phyloP scores from a whole-genome alignment of 1,140 invertebrate genomes.

The Drosophila teissieri region DNA sequence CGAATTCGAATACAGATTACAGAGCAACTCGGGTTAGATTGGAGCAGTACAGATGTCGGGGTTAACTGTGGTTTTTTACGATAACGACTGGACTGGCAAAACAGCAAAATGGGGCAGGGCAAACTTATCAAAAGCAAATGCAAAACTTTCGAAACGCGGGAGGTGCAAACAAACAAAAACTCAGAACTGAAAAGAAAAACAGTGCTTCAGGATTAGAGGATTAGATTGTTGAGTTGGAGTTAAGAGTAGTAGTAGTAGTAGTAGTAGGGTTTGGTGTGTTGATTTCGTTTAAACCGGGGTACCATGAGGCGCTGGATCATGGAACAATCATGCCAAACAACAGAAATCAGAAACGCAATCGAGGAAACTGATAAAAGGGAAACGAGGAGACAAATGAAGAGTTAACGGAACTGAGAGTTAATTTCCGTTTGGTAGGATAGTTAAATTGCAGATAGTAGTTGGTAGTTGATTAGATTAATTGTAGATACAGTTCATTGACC shows the following conservation, averaged over 20 bases:
- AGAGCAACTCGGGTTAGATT: slow-evolving; percentile 17
- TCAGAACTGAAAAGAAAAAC: slow-evolving; percentile 11
- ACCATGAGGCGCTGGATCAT: slow-evolving; percentile 7
- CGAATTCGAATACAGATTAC: not conserved
- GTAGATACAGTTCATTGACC: slow-evolving; percentile 37
- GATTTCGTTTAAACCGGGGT: not conserved
- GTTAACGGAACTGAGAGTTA: slow-evolving; percentile 47
- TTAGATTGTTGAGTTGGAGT: slow-evolving; percentile 28
- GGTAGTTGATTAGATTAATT: slow-evolving; percentile 52
- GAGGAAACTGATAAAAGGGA: slow-evolving; percentile 29
- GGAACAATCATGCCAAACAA: slow-evolving; percentile 55
- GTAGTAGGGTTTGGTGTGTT: slow-evolving; percentile 33
- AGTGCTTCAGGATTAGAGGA: slow-evolving; percentile 31
- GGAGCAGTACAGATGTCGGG: slow-evolving; percentile 34
- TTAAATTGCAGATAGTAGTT: slow-evolving; percentile 39
- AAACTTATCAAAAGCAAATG: slow-evolving; percentile 44
- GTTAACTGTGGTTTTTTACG: slow-evolving; percentile 49
- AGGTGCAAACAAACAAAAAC: slow-evolving; percentile 49
- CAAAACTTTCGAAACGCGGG: slow-evolving; percentile 52
- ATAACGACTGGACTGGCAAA: slow-evolving; percentile 26
- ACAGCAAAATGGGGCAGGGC: slow-evolving; percentile 18
- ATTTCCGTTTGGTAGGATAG: slow-evolving; percentile 33
- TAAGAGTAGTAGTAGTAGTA: slow-evolving; percentile 11
- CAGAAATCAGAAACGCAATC: slow-evolving; percentile 38
- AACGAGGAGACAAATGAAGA: slow-evolving; percentile 50